These are phyloP conservation scores for Axis porcinus DNA, from an alignment of 2,113 vertebrate genomes.

Conservation along the genomic window DNA sequence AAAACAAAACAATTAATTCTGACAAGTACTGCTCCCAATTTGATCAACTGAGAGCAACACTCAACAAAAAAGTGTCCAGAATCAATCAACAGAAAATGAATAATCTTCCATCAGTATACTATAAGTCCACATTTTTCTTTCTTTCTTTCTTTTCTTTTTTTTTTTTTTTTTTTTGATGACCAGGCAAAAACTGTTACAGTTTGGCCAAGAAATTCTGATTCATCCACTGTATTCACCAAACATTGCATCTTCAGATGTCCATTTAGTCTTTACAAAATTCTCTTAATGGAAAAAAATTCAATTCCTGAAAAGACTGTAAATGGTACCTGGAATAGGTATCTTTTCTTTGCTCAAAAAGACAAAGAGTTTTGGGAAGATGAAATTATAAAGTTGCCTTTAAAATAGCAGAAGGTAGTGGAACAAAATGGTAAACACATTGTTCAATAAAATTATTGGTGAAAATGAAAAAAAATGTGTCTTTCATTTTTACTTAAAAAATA, in stretches of 20 bases:
- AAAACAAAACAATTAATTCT: background rate
- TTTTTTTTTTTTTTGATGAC: background rate
- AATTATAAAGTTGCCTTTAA: background rate
- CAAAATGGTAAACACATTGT: background rate
- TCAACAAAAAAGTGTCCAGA: background rate
- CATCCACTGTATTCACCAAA: rapidly evolving
- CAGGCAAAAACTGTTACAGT: background rate
- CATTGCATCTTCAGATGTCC: background rate
- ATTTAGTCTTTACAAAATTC: background rate
- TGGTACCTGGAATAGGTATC: background rate
- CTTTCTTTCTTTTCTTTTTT: background rate
- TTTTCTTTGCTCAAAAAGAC: background rate
- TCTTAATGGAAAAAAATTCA: background rate
- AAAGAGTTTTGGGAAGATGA: background rate
- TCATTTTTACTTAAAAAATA: background rate
- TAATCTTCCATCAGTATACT: background rate
- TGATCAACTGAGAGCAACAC: background rate
- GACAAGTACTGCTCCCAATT: background rate
- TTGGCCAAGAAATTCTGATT: background rate
- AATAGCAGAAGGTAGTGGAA: background rate
- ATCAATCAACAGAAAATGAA: background rate
- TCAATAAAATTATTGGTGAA: background rate
- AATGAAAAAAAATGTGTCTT: background rate
- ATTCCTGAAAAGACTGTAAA: background rate
- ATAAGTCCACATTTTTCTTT: background rate